A percentile compares a stretch with the other conserved stretches of the same genome.
Evolutionary conservation across 2,797 vertebrate genomes (phyloP).

Genomic region (Girardinus metallicus): DNA sequence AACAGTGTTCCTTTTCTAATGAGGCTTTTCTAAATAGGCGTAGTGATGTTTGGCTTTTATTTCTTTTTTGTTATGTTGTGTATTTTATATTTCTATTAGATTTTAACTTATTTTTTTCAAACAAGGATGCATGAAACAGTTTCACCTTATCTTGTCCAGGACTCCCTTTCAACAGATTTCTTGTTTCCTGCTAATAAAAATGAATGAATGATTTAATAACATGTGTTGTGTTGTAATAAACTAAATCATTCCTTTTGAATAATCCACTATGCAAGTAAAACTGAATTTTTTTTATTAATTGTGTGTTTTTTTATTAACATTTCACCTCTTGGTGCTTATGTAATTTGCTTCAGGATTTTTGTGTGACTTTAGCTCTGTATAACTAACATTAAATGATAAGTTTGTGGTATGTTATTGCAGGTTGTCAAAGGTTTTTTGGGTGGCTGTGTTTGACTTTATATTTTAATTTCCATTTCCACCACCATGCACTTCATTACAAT

Average conservation of each 20-base stretch:
- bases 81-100: background rate
- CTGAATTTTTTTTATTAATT: background rate
- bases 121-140: background rate
- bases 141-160: background rate
- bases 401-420: too few relatives aligned
- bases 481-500: background rate
- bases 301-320: background rate
- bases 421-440: background rate
- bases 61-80: background rate
- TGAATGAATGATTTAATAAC: background rate
- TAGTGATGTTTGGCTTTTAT: background rate
- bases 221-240: background rate
- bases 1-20: background rate
- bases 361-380: background rate
- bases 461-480: background rate
- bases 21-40: background rate
- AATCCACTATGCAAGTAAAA: background rate
- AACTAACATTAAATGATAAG: background rate
- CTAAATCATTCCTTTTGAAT: background rate
- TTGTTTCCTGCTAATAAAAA: background rate
- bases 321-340: background rate
- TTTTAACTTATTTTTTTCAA: too few relatives aligned
- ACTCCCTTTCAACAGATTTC: background rate
- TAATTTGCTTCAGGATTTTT: background rate
- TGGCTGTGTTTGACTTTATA: too few relatives aligned